phyloP scores from a whole-genome alignment of 2,113 vertebrate genomes.

The Oncorhynchus tshawytscha region DNA sequence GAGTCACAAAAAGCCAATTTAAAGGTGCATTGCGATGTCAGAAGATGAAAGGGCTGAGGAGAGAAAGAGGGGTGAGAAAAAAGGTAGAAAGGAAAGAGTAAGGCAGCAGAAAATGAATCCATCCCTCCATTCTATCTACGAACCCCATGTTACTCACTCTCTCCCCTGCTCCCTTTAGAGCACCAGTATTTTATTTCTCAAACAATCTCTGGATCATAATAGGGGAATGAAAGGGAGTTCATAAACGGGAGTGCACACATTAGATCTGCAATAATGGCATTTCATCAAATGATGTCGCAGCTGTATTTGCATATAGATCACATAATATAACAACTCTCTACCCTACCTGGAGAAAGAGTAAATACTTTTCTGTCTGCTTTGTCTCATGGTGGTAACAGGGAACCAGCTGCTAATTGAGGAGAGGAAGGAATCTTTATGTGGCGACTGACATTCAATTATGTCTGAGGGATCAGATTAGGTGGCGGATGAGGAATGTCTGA shows the following conservation, averaged over 20 bases:
- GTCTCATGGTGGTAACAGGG: constrained; percentile 58
- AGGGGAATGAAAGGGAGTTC: constrained; percentile 71
- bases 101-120: neutral
- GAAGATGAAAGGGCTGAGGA: neutral
- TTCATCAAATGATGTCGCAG: constrained; percentile 63
- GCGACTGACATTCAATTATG: constrained; percentile 82
- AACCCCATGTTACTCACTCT: neutral
- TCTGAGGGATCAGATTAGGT: constrained; percentile 72
- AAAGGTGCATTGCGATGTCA: neutral
- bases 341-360: constrained; percentile 71
- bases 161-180: neutral
- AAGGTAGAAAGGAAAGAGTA: neutral
- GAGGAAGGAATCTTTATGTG: constrained; percentile 72
- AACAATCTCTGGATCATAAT: constrained; percentile 67
- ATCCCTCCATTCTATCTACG: neutral
- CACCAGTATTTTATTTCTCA: neutral
- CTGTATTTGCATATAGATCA: constrained; percentile 83
- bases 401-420: constrained; percentile 78
- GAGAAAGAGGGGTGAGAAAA: neutral
- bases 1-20: too few relatives aligned
- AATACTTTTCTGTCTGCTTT: constrained; percentile 77
- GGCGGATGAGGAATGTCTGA: constrained; percentile 57
- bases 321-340: constrained; percentile 74
- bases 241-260: constrained; percentile 75
- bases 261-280: constrained; percentile 75